Evolutionary conservation across 2,888 invertebrate genomes (phyloP).

Genomic region (Eilema griseolum): DNA sequence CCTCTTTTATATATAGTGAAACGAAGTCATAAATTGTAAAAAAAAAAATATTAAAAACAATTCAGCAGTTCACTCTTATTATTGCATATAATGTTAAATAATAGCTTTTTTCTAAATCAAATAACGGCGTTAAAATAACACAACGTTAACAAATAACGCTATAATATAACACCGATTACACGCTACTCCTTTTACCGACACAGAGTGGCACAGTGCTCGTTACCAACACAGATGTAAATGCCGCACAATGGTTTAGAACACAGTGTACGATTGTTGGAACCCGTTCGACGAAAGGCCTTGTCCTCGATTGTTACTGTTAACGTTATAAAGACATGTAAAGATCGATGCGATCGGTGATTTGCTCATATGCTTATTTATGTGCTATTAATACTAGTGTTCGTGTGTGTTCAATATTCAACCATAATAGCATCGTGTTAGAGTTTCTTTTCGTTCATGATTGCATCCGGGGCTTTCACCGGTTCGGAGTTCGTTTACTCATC

Average conservation of each 20-base stretch:
- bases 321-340: constrained; percentile 46
- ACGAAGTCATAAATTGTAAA: too few species aligned
- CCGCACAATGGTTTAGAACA: constrained; percentile 14
- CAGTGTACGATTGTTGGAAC: constrained; percentile 33
- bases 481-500: too few species aligned
- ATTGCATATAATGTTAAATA: neutral
- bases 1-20: too few species aligned
- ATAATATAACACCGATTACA: constrained; percentile 7
- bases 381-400: neutral
- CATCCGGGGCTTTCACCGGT: neutral
- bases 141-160: constrained; percentile 2
- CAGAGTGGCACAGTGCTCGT: constrained; percentile 12
- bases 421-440: neutral
- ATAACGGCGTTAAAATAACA: neutral
- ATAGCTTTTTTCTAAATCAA: neutral
- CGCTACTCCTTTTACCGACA: constrained; percentile 3
- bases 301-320: constrained; percentile 43
- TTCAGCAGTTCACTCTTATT: too few species aligned
- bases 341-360: constrained; percentile 32
- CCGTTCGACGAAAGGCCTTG: constrained; percentile 46
- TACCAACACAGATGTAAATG: constrained; percentile 10
- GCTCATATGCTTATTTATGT: constrained; percentile 7
- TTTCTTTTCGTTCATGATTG: neutral
- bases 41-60: too few species aligned
- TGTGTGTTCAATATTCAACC: neutral